phyloP scores from a whole-genome alignment of 1,140 invertebrate species.

The Neodiprion virginianus region DNA sequence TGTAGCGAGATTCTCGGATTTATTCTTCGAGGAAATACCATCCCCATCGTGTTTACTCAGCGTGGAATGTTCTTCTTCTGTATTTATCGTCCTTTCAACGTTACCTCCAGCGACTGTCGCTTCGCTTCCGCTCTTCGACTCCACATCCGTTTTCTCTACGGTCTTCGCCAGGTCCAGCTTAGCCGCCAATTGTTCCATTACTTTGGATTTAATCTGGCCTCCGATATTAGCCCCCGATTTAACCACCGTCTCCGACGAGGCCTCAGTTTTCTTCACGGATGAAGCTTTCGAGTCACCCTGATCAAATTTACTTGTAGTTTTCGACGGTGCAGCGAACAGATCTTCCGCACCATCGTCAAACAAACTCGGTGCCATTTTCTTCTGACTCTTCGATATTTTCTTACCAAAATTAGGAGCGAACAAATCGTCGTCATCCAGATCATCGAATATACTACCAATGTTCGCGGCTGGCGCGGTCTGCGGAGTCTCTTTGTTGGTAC shows the following conservation, averaged over 20 bases:
- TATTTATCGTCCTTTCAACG: slow-evolving; percentile 9
- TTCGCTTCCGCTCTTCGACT: slow-evolving; percentile 14
- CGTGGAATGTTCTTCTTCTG: slow-evolving; percentile 19
- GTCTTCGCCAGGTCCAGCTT: not conserved
- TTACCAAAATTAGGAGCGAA: slow-evolving; percentile 23
- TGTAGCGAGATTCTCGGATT: not conserved
- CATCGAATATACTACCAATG: slow-evolving; percentile 33
- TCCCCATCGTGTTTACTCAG: not conserved
- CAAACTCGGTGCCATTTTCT: slow-evolving; percentile 18
- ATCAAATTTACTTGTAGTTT: not conserved
- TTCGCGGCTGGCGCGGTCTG: not conserved
- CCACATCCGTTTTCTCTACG: slow-evolving; percentile 4
- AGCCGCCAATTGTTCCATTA: not conserved
- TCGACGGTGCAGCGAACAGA: not conserved
- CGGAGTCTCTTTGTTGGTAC: not conserved
- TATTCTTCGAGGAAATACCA: not conserved
- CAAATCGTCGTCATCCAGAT: slow-evolving; percentile 36
- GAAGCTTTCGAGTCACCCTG: not conserved
- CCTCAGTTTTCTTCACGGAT: not conserved
- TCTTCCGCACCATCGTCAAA: slow-evolving; percentile 9
- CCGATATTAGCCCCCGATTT: not conserved
- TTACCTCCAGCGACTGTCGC: not conserved
- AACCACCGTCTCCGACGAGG: not conserved
- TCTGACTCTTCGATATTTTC: slow-evolving; percentile 5
- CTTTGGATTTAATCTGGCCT: not conserved